Evolutionary conservation across 2,113 vertebrate species (phyloP), one percentile per base, ranked within the genome.

Genomic region (Haemorhous mexicanus): DNA sequence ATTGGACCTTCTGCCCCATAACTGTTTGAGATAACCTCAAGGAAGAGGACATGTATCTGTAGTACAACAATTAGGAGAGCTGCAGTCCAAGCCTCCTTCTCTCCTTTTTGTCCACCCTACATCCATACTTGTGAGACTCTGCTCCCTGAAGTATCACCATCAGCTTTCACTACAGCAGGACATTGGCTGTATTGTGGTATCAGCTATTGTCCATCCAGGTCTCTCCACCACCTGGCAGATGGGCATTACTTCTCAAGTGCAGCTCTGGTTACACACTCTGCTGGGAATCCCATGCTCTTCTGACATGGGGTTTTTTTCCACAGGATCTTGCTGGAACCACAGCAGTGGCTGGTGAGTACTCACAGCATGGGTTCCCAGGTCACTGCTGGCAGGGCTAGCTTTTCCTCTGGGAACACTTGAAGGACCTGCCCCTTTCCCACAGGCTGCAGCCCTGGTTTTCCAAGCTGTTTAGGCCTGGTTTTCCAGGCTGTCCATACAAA

Each of bases 301-400:
- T 88, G 62, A 69, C 79, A 75, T 11, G 28, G 64, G 64, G 89
- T 62, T 96, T 84, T 61, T 41, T 41, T 93, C 90, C 90, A 78
- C 76, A 93, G 44, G 52, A 64, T 84, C 32, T 75, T 78, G 46
- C 61, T 68, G 62, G 62, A 97, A 84, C 69, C 82, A 61, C 85
- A 93, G 90, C 41, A 76, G 49, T 5, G 53, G 49, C 66, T 69
- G 56, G 39, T 41, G 22, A 91, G 37, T 58, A 89, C 56, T 53
- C 43, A 11, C 81, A 87, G 66, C 35, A 12, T 21, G 39, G 30
- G 26, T 88, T 92, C 43, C n/a, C 78, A 82, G 53, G 32, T 74
- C 87, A 64, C 47, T 73, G 75, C 62, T 77, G 55, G 70, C 66
- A 91, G 44, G 35, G 12, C 12, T 69, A 46, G 49, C 10, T 33